Conservation (phyloP, 2,797 vertebrate genomes). For the Orestias chungarensis region DNA sequence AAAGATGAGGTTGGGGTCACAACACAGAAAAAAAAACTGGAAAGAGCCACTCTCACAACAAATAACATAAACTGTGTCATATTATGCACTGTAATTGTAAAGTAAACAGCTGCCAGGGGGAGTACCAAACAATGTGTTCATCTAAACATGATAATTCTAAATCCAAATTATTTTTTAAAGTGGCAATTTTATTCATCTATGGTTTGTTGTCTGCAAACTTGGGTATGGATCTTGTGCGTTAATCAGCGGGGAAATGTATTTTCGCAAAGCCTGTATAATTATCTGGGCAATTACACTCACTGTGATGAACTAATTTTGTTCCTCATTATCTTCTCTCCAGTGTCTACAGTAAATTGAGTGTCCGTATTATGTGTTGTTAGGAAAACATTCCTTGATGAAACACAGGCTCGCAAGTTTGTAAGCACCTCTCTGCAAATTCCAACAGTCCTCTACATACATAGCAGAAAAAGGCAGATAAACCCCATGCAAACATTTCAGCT, state of each 20-base stretch:
- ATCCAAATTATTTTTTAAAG: not conserved
- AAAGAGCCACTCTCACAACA: too few relatives aligned
- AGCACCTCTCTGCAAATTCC: constrained; percentile 7
- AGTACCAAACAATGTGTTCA: constrained; percentile 62
- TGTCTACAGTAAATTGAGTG: constrained; percentile 57
- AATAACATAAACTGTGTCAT: too few relatives aligned
- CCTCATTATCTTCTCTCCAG: constrained; percentile 36
- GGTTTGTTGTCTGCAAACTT: constrained; percentile 13
- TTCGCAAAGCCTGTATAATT: constrained; percentile 33
- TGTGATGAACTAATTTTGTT: constrained; percentile 28
- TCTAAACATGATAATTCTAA: constrained; percentile 39
- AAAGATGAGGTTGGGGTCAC: too few relatives aligned
- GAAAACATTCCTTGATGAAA: constrained; percentile 51
- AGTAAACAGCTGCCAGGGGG: constrained; percentile 43
- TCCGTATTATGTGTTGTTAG: constrained; percentile 44
- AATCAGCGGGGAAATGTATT: constrained; percentile 41
- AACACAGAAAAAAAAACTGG: too few relatives aligned
- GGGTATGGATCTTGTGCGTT: constrained; percentile 30
- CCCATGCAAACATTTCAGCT: constrained; percentile 65
- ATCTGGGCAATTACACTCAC: constrained; percentile 48
- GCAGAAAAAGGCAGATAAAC: constrained; percentile 52
- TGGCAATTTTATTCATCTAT: constrained; percentile 31
- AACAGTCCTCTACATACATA: constrained; percentile 4
- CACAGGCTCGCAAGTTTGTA: constrained; percentile 33
- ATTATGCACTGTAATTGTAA: constrained; percentile 61